Percentiles rank a stretch among this genome's conserved stretches.
Evolutionary conservation across 2,113 vertebrate species (phyloP).

Genomic region (cattle (Bos taurus)): ARS-UCD2.0 NC_037343.1:45757501-45758000

Average conservation of each 20-base stretch:
- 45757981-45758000: background rate
- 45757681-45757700: background rate
- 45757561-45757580: background rate
- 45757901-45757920: fast-evolving
- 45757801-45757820: background rate
- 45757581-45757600: background rate
- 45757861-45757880: background rate
- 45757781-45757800: background rate
- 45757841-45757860: background rate
- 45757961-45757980: background rate
- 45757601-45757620: background rate
- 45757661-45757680: background rate
- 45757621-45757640: background rate
- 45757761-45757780: background rate
- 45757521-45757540: background rate
- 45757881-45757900: background rate
- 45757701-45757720: background rate
- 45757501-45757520: background rate
- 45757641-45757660: background rate
- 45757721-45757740: background rate
- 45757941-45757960: background rate
- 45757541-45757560: background rate
- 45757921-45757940: fast-evolving
- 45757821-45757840: background rate
- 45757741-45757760: background rate